Evolutionary conservation across 2,888 invertebrate genomes (phyloP).

Genomic region (Brachylomia viminalis): DNA sequence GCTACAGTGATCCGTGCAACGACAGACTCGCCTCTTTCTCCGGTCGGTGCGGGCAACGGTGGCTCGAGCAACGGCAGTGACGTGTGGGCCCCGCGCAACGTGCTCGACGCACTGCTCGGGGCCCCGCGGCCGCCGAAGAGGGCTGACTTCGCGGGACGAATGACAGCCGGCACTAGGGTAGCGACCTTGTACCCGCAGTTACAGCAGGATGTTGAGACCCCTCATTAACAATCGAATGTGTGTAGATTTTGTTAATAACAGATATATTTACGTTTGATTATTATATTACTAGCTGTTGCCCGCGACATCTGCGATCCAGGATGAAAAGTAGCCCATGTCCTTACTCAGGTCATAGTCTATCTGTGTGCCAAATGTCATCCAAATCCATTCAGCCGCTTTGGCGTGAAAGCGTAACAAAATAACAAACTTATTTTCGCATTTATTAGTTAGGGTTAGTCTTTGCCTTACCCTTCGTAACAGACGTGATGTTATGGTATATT

Average conservation of each 20-base stretch:
- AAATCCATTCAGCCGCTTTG: no score
- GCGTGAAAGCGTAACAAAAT: no score
- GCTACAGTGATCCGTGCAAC: constrained; percentile 92
- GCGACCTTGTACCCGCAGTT: constrained; percentile 95
- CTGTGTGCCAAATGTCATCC: no score
- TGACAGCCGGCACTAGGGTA: constrained; percentile 92
- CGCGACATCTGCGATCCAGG: no score
- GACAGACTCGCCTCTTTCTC: constrained; percentile 96
- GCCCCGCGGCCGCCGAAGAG: constrained; percentile 89
- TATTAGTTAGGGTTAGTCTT: no score
- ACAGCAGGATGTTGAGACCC: constrained; percentile 83
- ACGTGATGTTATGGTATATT: background rate
- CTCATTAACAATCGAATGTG: constrained; percentile 69
- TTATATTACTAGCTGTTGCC: no score
- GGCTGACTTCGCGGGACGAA: constrained; percentile 91
- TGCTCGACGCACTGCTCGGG: constrained; percentile 89
- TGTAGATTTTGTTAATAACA: background rate
- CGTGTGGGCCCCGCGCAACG: constrained; percentile 87
- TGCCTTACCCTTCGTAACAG: background rate
- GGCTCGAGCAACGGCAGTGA: constrained; percentile 70
- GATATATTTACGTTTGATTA: background rate
- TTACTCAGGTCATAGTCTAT: no score
- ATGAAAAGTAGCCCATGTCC: no score
- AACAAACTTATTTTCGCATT: no score
- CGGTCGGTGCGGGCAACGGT: constrained; percentile 91